These are phyloP conservation scores for Euplagia quadripunctaria DNA, from an alignment of 2,888 invertebrate species.

Conservation along the genomic window DNA sequence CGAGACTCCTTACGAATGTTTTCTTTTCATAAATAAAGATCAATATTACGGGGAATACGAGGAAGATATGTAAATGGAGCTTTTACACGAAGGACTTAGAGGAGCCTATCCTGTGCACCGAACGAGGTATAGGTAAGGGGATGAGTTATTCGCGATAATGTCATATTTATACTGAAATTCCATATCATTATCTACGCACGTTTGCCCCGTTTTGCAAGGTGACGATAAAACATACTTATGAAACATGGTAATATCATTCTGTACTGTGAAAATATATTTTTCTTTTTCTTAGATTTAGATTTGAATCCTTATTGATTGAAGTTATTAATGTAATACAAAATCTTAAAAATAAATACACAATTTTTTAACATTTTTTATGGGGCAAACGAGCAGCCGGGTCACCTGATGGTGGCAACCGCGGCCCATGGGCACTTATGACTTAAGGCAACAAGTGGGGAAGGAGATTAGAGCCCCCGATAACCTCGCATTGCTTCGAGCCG, in stretches of 20 bases:
- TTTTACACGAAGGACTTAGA: not conserved
- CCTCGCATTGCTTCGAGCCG: too few species aligned
- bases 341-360: too few species aligned
- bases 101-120: slow-evolving; percentile 8
- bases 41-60: slow-evolving; percentile 9
- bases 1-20: slow-evolving; percentile 1
- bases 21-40: slow-evolving; percentile 15
- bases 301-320: not conserved
- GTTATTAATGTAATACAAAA: not conserved
- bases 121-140: not conserved
- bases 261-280: not conserved
- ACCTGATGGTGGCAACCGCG: too few species aligned
- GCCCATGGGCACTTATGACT: too few species aligned
- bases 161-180: slow-evolving; percentile 1
- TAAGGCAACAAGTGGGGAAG: too few species aligned
- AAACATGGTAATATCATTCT: not conserved
- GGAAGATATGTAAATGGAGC: not conserved
- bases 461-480: too few species aligned
- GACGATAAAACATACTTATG: not conserved
- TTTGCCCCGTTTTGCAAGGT: not conserved
- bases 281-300: not conserved
- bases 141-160: slow-evolving; percentile 4
- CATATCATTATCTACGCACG: slow-evolving; percentile 5
- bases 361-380: too few species aligned
- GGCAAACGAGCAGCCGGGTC: too few species aligned